phyloP scores from a whole-genome alignment of 2,888 invertebrate genomes.

The Diadegma fenestrale region DNA sequence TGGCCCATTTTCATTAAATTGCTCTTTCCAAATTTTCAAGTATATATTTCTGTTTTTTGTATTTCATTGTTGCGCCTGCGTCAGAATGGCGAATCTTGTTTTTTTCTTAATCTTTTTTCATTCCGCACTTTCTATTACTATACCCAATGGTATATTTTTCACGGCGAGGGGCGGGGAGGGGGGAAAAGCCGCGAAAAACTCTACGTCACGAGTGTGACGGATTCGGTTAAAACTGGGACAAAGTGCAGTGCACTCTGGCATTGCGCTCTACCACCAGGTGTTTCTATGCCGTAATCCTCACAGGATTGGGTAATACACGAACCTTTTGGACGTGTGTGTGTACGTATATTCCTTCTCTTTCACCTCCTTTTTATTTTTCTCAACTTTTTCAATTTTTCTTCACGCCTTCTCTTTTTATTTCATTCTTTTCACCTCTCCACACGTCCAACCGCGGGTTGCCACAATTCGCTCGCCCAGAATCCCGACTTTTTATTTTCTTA shows the following conservation, averaged over 20 bases:
- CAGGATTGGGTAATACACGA: conserved; percentile 82
- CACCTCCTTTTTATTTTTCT: conserved; percentile 9
- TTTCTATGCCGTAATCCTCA: conserved; percentile 84
- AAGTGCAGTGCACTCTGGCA: conserved; percentile 85
- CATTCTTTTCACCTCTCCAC: conserved; percentile 18
- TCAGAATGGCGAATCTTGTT: neutral
- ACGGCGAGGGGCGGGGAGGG: conserved; percentile 41
- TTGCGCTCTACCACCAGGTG: conserved; percentile 84
- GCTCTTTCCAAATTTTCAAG: conserved; percentile 14
- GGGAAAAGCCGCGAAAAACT: conserved; percentile 81
- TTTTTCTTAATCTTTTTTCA: conserved; percentile 17
- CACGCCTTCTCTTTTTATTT: conserved; percentile 41
- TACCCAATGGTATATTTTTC: conserved; percentile 52
- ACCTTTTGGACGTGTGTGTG: conserved; percentile 64
- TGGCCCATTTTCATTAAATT: neutral
- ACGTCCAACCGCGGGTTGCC: conserved; percentile 10
- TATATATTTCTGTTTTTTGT: neutral
- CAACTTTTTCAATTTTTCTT: conserved; percentile 15
- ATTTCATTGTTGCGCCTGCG: neutral
- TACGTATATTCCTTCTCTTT: conserved; percentile 69
- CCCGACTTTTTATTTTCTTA: conserved; percentile 24
- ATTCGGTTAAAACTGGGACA: conserved; percentile 84
- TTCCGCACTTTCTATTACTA: conserved; percentile 2
- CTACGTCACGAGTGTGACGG: conserved; percentile 84
- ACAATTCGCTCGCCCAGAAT: conserved; percentile 2